Evolutionary conservation across 2,888 invertebrate species (phyloP).

Genomic region (Bedellia somnulentella): DNA sequence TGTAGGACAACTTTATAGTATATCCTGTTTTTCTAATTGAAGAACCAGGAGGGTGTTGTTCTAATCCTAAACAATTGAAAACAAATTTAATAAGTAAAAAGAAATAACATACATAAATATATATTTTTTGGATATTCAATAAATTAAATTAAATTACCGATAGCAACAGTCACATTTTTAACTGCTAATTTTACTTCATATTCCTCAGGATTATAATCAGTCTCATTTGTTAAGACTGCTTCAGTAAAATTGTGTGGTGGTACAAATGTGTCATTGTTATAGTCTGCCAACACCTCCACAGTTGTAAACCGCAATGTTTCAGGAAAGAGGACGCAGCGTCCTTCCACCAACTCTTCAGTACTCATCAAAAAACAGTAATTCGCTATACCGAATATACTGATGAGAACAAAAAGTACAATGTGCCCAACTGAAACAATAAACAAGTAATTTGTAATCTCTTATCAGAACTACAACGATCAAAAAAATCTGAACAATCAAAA

Average conservation of each 20-base stretch:
- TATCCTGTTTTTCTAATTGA: neutral
- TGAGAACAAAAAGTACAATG: constrained; percentile 27
- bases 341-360: constrained; percentile 29
- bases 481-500: too few species aligned
- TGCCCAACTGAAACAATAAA: constrained; percentile 43
- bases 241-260: too few species aligned
- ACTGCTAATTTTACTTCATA: constrained; percentile 3
- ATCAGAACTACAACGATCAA: too few species aligned
- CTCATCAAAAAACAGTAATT: constrained; percentile 41
- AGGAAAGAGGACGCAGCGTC: constrained; percentile 35
- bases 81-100: too few species aligned
- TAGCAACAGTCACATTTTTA: constrained; percentile 5
- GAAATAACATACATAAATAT: too few species aligned
- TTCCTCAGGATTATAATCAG: constrained; percentile 1
- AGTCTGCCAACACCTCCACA: too few species aligned
- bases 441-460: too few species aligned
- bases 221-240: too few species aligned
- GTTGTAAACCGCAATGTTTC: constrained; percentile 26
- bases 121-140: too few species aligned
- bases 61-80: too few species aligned
- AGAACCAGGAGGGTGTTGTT: neutral
- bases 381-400: constrained; percentile 32
- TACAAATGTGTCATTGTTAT: too few species aligned
- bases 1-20: neutral
- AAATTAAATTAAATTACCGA: constrained; percentile 4